phyloP scores from a whole-genome alignment of 2,888 invertebrate species.

The Bibio marci region DNA sequence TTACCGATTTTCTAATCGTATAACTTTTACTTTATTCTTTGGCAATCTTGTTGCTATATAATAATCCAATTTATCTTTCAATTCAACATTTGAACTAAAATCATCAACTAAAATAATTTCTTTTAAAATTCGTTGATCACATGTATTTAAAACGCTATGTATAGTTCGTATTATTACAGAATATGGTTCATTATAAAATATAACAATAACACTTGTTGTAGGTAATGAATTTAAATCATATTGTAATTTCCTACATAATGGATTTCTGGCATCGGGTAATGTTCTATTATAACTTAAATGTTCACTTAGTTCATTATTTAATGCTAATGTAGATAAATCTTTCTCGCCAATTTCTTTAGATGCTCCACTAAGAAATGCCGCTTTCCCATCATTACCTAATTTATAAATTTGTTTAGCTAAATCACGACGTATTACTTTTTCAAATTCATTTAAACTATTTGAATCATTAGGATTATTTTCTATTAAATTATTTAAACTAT shows the following conservation, averaged over 20 bases:
- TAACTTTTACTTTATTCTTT: constrained; percentile 46
- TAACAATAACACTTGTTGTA: constrained; percentile 62
- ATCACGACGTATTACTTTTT: constrained; percentile 39
- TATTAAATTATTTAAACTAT: not conserved
- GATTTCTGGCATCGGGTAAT: constrained; percentile 25
- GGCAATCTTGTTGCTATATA: constrained; percentile 60
- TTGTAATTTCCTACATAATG: constrained; percentile 18
- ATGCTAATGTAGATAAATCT: constrained; percentile 63
- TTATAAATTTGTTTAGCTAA: constrained; percentile 46
- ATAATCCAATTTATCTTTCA: constrained; percentile 58
- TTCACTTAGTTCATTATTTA: constrained; percentile 79
- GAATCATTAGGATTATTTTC: not conserved
- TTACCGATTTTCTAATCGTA: constrained; percentile 54
- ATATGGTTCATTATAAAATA: constrained; percentile 84
- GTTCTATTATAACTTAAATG: constrained; percentile 71
- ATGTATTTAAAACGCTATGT: constrained; percentile 52
- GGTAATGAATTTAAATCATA: constrained; percentile 48
- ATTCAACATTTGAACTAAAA: constrained; percentile 60
- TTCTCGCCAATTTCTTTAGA: constrained; percentile 49
- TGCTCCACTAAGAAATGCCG: constrained; percentile 44
- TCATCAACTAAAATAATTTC: constrained; percentile 95
- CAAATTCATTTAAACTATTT: constrained; percentile 14
- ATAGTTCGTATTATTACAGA: constrained; percentile 63
- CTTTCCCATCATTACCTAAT: constrained; percentile 53
- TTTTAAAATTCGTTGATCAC: constrained; percentile 45